Conservation (phyloP, 2,797 vertebrate genomes). For the Cryptoblepharus egeriae region DNA sequence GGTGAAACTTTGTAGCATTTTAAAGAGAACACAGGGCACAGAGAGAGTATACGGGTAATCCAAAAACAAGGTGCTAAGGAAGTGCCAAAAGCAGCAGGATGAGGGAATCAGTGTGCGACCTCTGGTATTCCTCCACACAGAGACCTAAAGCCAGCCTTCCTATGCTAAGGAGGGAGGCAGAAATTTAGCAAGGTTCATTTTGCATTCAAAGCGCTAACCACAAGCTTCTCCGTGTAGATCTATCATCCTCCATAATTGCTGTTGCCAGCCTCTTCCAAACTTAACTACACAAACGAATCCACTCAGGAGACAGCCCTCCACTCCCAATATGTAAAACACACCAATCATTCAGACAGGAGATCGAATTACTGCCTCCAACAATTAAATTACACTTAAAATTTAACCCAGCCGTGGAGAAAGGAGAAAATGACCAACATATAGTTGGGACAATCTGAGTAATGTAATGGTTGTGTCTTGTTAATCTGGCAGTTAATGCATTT, state of each 20-base stretch:
- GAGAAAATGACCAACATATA: slow-evolving; percentile 37
- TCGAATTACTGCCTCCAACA: slow-evolving; percentile 58
- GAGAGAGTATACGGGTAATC: no score
- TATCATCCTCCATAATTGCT: slow-evolving; percentile 30
- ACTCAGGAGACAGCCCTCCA: slow-evolving; percentile 43
- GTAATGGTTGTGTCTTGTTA: background rate
- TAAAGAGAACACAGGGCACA: background rate
- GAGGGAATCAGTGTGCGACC: background rate
- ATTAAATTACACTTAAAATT: slow-evolving; percentile 58
- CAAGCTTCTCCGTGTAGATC: background rate
- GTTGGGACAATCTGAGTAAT: slow-evolving; percentile 25
- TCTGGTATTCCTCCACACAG: background rate
- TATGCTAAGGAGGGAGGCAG: background rate
- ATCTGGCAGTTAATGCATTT: slow-evolving; percentile 28
- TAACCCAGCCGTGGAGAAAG: background rate
- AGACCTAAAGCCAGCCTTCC: background rate
- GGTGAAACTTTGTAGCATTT: background rate
- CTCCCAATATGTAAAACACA: slow-evolving; percentile 47
- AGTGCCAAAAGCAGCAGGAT: background rate
- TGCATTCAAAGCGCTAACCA: slow-evolving; percentile 41
- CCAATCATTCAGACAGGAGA: slow-evolving; percentile 58
- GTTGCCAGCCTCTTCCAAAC: slow-evolving; percentile 54
- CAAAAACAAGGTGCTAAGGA: background rate
- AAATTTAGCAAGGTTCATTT: slow-evolving; percentile 5
- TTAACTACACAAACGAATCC: slow-evolving; percentile 60